These are phyloP conservation scores for Trachelus tabidus DNA, from an alignment of 2,888 invertebrate species.

Conservation along the genomic window DNA sequence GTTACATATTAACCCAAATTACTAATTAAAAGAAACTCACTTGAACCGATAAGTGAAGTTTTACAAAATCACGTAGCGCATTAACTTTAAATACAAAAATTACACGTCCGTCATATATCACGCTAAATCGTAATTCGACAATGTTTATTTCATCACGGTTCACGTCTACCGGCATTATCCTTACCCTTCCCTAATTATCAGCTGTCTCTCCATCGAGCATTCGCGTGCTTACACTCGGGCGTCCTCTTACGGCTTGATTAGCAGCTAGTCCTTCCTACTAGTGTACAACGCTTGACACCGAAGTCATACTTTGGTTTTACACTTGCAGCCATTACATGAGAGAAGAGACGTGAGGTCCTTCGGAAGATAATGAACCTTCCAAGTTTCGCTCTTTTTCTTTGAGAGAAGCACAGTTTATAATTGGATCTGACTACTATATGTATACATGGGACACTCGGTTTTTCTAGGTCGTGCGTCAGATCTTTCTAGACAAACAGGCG, in stretches of 20 bases:
- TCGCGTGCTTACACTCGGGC: background rate
- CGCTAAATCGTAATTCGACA: too few relatives aligned
- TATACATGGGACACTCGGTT: conserved; percentile 10
- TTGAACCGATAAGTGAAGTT: too few relatives aligned
- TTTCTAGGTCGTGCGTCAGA: conserved; percentile 10
- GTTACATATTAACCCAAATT: too few relatives aligned
- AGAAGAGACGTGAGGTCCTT: background rate
- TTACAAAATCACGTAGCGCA: too few relatives aligned
- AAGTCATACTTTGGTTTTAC: background rate
- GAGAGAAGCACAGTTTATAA: conserved; percentile 7
- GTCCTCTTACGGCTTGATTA: background rate
- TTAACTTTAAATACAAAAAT: too few relatives aligned
- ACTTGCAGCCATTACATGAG: background rate
- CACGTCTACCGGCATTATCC: too few relatives aligned
- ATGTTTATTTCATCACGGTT: too few relatives aligned
- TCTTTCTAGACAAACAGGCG: conserved; percentile 2
- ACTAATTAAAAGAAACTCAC: too few relatives aligned
- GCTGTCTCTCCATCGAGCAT: background rate
- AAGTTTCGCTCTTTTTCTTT: background rate
- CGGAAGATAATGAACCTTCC: conserved; percentile 11
- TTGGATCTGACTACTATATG: conserved; percentile 10
- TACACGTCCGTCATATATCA: too few relatives aligned
- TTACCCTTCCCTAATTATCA: too few relatives aligned
- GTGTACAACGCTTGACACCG: background rate
- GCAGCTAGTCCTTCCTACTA: background rate